Evolutionary conservation across 2,797 vertebrate species (phyloP).

Genomic region (Geotria australis): DNA sequence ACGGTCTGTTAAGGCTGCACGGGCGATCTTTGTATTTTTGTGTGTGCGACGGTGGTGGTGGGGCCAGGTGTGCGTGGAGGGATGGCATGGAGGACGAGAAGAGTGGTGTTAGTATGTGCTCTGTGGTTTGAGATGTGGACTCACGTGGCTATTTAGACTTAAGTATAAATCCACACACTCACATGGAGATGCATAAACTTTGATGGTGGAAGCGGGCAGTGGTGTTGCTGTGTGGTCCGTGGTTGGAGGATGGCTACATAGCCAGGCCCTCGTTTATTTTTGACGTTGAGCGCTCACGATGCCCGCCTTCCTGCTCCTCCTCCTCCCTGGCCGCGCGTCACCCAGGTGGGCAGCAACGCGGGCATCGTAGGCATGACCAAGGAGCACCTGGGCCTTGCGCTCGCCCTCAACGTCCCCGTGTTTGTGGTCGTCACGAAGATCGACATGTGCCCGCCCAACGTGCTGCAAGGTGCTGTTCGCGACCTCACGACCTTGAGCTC

Average conservation of each 20-base stretch:
- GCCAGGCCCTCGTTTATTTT: background rate
- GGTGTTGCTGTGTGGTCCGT: too few species aligned
- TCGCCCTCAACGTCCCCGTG: constrained; percentile 76
- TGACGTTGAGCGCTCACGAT: too few species aligned
- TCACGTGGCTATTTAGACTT: background rate
- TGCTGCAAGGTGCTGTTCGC: constrained; percentile 69
- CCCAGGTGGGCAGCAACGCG: constrained; percentile 75
- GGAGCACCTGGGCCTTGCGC: constrained; percentile 67
- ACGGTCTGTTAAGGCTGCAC: too few species aligned
- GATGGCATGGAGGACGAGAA: too few species aligned
- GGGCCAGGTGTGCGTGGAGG: too few species aligned
- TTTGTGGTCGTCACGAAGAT: constrained; percentile 96
- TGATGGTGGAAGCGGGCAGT: background rate
- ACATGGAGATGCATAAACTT: background rate
- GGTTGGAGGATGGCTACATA: background rate
- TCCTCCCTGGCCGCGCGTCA: too few species aligned
- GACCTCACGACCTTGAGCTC: background rate
- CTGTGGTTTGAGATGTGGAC: too few species aligned
- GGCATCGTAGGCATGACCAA: constrained; percentile 96
- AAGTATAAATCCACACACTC: background rate
- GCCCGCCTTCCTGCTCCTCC: too few species aligned
- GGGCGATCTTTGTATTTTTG: too few species aligned
- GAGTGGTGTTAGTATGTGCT: too few species aligned
- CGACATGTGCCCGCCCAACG: constrained; percentile 91
- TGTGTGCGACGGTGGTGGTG: too few species aligned